These are phyloP conservation scores for Halcyon badia DNA, from an alignment of 2,797 vertebrate species.

Conservation along the genomic window DNA sequence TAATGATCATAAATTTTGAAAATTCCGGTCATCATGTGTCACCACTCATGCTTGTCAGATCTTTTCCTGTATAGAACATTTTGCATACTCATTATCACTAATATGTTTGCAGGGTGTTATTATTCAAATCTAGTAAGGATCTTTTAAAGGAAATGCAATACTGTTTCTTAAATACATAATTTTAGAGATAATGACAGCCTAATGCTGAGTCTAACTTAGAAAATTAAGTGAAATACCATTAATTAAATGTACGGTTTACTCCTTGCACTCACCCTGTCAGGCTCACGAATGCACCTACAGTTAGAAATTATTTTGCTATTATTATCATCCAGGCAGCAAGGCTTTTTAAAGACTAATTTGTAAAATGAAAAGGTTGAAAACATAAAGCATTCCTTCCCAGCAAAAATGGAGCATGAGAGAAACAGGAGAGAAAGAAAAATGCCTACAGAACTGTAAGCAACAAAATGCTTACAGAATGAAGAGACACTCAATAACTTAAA, in stretches of 20 bases:
- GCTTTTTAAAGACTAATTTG: slow-evolving; percentile 37
- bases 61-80: slow-evolving; percentile 60
- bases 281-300: slow-evolving; percentile 17
- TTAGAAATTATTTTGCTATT: background rate
- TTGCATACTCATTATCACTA: slow-evolving; percentile 72
- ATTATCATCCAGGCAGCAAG: background rate
- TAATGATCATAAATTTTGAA: slow-evolving; percentile 80
- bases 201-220: slow-evolving; percentile 57
- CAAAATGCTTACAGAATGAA: background rate
- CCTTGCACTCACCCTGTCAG: slow-evolving; percentile 22
- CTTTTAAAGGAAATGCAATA: slow-evolving; percentile 48
- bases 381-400: background rate
- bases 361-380: slow-evolving; percentile 31
- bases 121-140: slow-evolving; percentile 63
- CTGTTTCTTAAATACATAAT: slow-evolving; percentile 56
- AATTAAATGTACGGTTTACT: slow-evolving; percentile 61
- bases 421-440: background rate
- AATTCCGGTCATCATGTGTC: slow-evolving; percentile 74
- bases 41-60: slow-evolving; percentile 74
- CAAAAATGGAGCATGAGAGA: background rate
- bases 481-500: background rate
- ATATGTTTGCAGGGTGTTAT: slow-evolving; percentile 59
- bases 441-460: background rate
- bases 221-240: slow-evolving; percentile 66
- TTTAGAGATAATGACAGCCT: slow-evolving; percentile 54